Evolutionary conservation across 2,888 invertebrate species (phyloP).

Genomic region (Candidula unifasciata): DNA sequence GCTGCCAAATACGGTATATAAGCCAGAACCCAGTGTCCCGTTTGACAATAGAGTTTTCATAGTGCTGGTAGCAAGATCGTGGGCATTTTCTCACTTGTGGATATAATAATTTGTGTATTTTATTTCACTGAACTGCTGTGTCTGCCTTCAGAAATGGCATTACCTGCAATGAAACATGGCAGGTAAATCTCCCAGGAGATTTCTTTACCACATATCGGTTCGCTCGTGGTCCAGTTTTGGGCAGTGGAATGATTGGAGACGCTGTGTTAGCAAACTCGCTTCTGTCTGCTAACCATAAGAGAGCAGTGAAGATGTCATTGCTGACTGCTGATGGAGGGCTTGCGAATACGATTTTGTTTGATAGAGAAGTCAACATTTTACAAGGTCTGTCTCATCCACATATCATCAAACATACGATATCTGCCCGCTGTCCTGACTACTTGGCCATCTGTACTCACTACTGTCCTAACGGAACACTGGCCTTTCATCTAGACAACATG

Average conservation of each 20-base stretch:
- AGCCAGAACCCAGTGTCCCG: no score
- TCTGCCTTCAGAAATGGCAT: no score
- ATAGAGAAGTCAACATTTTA: neutral
- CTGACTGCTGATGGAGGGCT: neutral
- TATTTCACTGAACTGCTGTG: no score
- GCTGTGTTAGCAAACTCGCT: neutral
- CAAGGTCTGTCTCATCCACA: constrained; percentile 2
- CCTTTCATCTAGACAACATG: neutral
- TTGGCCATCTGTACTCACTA: neutral
- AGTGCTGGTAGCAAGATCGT: no score
- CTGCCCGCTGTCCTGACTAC: neutral
- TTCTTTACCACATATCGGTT: neutral
- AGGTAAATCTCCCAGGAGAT: neutral
- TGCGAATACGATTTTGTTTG: neutral
- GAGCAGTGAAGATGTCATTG: constrained; percentile 18
- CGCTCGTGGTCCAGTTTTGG: neutral
- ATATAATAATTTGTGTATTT: no score
- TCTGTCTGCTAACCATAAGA: neutral
- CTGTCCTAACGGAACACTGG: constrained; percentile 12
- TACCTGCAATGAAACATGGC: neutral
- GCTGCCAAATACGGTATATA: no score
- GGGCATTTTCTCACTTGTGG: no score
- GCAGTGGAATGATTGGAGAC: constrained; percentile 11
- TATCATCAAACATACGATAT: neutral
- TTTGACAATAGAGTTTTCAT: no score